Evolutionary conservation across 2,113 vertebrate genomes (phyloP), one percentile per base, ranked within the genome.

Genomic region (Corynorhinus townsendii): DNA sequence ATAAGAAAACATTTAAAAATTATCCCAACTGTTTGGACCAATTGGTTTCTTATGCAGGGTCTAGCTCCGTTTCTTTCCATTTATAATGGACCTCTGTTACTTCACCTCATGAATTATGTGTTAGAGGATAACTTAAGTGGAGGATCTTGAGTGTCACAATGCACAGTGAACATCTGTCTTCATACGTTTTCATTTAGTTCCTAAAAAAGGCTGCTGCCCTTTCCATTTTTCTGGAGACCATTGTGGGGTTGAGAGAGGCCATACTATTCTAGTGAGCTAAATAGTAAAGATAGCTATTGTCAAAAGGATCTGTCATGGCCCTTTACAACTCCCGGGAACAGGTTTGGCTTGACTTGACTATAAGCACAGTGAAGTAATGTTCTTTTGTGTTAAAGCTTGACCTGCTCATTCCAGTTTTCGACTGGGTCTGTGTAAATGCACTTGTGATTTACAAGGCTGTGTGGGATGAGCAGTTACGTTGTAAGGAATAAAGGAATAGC

Each of bases 301-400:
- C 94, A 92, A 88, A 96, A 97, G 94, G 92, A 93, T 98, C 96
- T 96, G 96, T 95, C 93, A 89, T 96, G 97, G 95, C 90, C 97
- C 95, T 97, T 96, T 94, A 94, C 90, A 97, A 77, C 76, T 90
- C 91, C 35, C 95, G 97, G 97, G 97, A 97, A 96, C 81, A 77
- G 96, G 96, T 95, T 80, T 80, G 7, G 93, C 87, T 90, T 86
- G 16, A 7, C 81, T 93, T 92, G 84, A 87, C 59, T 49, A 5
- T 54, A 86, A 95, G 94, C 92, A 94, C 91, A 94, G 95, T 85
- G 62, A 97, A 93, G n/a, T 38, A 35, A 76, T 54, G 3, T 92
- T 95, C 89, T 96, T 96, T 62, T 94, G 40, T 43, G 28, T 85
- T 16, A 35, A 88, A 95, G 73, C 81, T 92, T 96, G 94, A 91